phyloP scores from a whole-genome alignment of 2,113 vertebrate genomes.

The Centropus unirufus region DNA sequence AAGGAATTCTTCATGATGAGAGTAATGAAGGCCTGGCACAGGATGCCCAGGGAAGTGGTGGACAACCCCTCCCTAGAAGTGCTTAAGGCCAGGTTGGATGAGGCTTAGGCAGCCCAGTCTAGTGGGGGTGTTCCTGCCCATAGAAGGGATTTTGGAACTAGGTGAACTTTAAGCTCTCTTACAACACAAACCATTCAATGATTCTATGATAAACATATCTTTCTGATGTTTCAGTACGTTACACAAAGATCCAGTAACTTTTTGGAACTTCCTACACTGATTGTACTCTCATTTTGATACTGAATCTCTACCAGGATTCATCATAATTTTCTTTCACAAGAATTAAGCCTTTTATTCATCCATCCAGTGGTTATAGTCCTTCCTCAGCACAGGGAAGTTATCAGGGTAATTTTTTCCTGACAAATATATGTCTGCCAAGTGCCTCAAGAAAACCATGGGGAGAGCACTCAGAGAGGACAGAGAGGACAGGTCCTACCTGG shows the following conservation, averaged over 20 bases:
- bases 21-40: no score
- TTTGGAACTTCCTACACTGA: not conserved
- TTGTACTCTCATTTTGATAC: not conserved
- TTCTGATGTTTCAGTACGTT: not conserved
- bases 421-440: not conserved
- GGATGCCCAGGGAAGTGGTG: no score
- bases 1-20: no score
- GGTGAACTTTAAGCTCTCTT: no score
- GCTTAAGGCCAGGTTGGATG: no score
- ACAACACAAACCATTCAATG: no score
- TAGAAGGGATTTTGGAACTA: no score
- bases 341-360: not conserved
- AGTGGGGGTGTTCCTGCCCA: no score
- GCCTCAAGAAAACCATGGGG: not conserved
- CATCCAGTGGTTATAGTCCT: rapidly evolving
- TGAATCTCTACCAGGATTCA: not conserved
- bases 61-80: no score
- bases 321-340: not conserved
- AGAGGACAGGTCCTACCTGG: not conserved
- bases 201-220: not conserved
- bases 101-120: no score
- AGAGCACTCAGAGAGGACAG: not conserved
- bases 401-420: not conserved
- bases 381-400: not conserved
- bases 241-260: not conserved